phyloP scores from a whole-genome alignment of 2,797 vertebrate genomes.

The Mergus octosetaceus region DNA sequence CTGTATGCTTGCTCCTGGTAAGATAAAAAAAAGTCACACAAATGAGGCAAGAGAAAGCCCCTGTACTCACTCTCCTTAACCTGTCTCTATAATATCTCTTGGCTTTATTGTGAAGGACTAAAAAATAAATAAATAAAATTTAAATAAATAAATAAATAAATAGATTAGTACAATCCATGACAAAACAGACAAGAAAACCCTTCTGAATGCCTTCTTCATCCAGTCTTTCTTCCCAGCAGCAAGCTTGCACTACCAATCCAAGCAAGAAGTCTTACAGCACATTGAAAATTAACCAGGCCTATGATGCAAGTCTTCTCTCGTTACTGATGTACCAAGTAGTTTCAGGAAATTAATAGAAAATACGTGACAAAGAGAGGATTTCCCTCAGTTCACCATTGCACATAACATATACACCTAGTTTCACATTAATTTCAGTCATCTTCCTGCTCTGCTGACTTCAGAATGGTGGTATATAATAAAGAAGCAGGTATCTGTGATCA shows the following conservation, averaged over 20 bases:
- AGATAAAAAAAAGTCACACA: neutral
- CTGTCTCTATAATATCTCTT: neutral
- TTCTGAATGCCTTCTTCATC: neutral
- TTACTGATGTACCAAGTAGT: neutral
- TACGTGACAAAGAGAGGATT: neutral
- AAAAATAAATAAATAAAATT: neutral
- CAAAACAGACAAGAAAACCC: neutral
- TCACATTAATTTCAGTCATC: neutral
- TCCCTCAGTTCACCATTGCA: neutral
- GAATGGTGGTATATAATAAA: neutral
- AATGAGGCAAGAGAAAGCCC: neutral
- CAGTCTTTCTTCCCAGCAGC: neutral
- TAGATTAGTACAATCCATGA: neutral
- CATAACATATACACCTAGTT: too few species aligned
- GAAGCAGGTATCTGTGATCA: neutral
- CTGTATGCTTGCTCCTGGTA: neutral
- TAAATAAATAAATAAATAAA: neutral
- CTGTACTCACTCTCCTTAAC: rapidly evolving
- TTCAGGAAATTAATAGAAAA: neutral
- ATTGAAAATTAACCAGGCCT: neutral
- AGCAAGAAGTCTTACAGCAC: neutral
- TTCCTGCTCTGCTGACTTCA: neutral
- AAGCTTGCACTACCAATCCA: neutral
- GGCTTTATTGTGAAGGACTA: neutral
- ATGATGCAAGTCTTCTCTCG: neutral